These are phyloP conservation scores for Taeniopygia guttata DNA, from an alignment of 2,797 vertebrate genomes.

Conservation along the genomic window DNA sequence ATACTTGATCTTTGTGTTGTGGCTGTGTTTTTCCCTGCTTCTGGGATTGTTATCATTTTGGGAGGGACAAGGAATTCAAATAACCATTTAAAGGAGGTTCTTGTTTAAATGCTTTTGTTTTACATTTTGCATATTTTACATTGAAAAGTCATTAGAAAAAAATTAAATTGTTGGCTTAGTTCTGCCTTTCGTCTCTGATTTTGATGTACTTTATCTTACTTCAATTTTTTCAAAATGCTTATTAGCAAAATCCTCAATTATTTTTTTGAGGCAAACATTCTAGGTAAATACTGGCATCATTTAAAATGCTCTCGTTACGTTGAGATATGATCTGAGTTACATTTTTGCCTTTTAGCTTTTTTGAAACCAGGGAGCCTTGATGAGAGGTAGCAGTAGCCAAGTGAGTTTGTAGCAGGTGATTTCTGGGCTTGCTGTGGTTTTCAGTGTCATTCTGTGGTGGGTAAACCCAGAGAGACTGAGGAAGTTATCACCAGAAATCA, in stretches of 20 bases:
- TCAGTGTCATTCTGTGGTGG: not conserved
- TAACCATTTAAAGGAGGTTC: not conserved
- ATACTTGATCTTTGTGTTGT: not conserved
- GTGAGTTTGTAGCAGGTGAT: not conserved
- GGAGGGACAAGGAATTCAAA: not conserved
- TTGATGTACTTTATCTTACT: not conserved
- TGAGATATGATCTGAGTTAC: not conserved
- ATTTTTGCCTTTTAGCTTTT: not conserved
- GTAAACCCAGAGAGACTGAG: not conserved
- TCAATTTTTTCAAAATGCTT: not conserved
- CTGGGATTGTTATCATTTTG: not conserved
- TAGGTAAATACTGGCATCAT: not conserved
- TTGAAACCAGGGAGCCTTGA: not conserved
- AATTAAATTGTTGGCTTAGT: not conserved
- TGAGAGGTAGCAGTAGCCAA: not conserved
- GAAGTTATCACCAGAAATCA: not conserved
- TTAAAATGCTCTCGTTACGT: not conserved
- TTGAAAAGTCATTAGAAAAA: not conserved
- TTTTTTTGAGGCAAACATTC: not conserved
- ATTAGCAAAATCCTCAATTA: not conserved
- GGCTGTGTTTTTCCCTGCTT: rapidly evolving
- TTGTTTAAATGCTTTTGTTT: not conserved
- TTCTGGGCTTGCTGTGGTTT: not conserved
- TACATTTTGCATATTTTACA: not conserved
- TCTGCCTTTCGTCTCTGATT: not conserved